phyloP scores from a whole-genome alignment of 2,113 vertebrate species.

The Hemiscyllium ocellatum region DNA sequence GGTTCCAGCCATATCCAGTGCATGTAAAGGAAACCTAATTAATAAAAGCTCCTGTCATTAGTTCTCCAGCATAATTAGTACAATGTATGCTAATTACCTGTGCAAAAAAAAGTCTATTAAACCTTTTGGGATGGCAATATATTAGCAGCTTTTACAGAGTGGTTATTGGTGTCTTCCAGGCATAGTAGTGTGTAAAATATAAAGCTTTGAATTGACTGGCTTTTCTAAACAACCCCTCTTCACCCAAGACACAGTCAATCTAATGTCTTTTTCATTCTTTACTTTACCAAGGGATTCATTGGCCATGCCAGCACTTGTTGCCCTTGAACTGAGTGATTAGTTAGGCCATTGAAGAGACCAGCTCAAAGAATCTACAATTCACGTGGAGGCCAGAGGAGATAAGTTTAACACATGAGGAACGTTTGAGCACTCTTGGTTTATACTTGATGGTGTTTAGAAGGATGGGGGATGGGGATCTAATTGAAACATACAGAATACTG shows the following conservation, averaged over 20 bases:
- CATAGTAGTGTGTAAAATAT: neutral
- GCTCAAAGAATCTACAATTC: no score
- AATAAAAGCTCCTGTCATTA: slow-evolving; percentile 91
- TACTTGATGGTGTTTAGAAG: no score
- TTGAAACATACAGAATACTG: no score
- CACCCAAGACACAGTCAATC: neutral
- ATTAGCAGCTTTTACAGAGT: slow-evolving; percentile 39
- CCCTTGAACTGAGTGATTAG: no score
- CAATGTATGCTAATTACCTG: slow-evolving; percentile 97
- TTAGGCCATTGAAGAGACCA: no score
- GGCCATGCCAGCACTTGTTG: no score
- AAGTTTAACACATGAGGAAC: no score
- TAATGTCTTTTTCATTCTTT: neutral
- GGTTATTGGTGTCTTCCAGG: neutral
- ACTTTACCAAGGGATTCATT: no score
- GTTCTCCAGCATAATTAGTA: slow-evolving; percentile 97
- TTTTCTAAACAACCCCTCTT: neutral
- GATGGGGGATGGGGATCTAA: no score
- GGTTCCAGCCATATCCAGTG: slow-evolving; percentile 65
- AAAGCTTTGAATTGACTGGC: neutral
- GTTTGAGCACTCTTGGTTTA: no score
- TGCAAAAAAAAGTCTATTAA: slow-evolving; percentile 95
- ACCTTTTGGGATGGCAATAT: slow-evolving; percentile 93
- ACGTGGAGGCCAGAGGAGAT: no score
- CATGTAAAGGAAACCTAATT: slow-evolving; percentile 94